Base-by-base conservation (phyloP, 2,113 vertebrate species). In the Lanius collurio region DNA sequence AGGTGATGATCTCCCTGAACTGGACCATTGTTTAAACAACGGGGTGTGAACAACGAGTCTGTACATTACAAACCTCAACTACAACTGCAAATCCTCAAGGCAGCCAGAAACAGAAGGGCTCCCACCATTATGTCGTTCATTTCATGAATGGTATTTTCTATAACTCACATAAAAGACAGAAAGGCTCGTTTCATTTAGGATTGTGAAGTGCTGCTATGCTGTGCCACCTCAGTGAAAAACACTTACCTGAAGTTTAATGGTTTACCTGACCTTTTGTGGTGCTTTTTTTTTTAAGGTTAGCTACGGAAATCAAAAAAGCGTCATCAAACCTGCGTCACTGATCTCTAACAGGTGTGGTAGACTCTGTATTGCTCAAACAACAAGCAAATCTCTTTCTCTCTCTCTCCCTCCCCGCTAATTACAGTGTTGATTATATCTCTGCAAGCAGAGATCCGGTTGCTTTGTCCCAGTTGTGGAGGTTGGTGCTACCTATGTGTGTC, bases 111-210 rank as follows among this genome's bases (percentile, higher is more conserved):
- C 24, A 44, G 47, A 37, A 83, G 37, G 33, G n/a, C 30, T 90
- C 26, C 44, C 33, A 35, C 49, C 21, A 0, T 41, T 22, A 4
- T 2, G 6, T 20, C 1, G 0, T 55, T 63, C 15, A 6, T 30
- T 68, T 83, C 52, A 65, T 55, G 21, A 55, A 37, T 20, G 60
- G 6, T 41, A 4, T 52, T 87, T 87, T 52, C 65, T 62, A 0
- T 59, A 53, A 53, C 24, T 75, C 22, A 31, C 15, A 7, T 0
- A 1, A 41, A 67, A 77, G 49, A 41, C 9, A 57, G 33, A 50
- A 73, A 76, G 55, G 27, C 42, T 49, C 1, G 0, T 44, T 88
- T 49, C 7, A 3, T 60, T 52, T 47, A 69, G 52, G 30, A n/a
- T 1, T 63, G 19, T 82, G 4, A 50, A 52, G 7, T 78, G 60